Evolutionary conservation across 1,140 invertebrate species (phyloP).

Genomic region (Ostrea edulis): DNA sequence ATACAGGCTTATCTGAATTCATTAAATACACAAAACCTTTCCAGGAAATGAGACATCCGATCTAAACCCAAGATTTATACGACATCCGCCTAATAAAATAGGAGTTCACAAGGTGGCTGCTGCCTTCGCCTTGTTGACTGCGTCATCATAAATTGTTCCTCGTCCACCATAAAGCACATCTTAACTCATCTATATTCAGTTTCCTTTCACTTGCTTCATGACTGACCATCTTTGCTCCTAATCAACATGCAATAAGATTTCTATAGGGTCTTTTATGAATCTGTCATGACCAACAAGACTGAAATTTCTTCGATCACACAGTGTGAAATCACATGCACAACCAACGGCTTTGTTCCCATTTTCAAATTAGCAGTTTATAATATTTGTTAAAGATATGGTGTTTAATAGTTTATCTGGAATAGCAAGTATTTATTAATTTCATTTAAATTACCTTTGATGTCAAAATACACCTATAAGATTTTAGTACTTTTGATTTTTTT

Average conservation of each 20-base stretch:
- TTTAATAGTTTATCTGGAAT: background rate
- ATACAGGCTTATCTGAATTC: background rate
- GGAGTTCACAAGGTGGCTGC: background rate
- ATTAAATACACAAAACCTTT: background rate
- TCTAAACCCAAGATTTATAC: background rate
- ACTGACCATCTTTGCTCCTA: background rate
- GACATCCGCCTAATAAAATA: background rate
- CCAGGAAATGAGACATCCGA: background rate
- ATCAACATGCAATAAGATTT: background rate
- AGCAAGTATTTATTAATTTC: no score
- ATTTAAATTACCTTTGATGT: no score
- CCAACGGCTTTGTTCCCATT: background rate
- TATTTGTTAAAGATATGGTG: background rate
- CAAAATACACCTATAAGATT: no score
- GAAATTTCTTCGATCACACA: background rate
- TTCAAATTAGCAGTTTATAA: background rate
- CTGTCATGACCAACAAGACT: background rate
- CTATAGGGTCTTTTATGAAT: background rate
- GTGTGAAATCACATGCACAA: no score
- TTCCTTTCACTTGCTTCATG: background rate
- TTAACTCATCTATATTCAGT: background rate
- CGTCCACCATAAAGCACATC: background rate
- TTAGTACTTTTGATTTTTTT: no score
- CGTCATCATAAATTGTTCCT: background rate
- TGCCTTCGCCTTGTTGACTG: background rate